phyloP scores from a whole-genome alignment of 2,113 vertebrate species.

The Pomatostomus ruficeps region DNA sequence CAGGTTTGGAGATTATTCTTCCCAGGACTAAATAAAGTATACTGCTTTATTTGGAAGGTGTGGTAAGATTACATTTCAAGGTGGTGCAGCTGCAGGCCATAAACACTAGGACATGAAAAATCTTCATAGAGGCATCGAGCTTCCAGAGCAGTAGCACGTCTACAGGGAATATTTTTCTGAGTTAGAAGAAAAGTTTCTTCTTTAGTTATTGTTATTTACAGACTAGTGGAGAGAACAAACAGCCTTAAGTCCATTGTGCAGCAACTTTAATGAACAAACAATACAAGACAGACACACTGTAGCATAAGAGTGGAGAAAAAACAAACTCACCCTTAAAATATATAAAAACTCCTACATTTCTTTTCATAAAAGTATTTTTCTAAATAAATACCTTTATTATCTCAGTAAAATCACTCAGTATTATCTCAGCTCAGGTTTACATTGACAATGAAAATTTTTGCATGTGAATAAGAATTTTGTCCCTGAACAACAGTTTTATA shows the following conservation, averaged over 20 bases:
- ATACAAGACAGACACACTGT: background rate
- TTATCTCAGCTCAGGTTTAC: background rate
- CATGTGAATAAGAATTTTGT: background rate
- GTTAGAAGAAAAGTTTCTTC: background rate
- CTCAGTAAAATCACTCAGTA: background rate
- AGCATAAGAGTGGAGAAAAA: background rate
- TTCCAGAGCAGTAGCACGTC: background rate
- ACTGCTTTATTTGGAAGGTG: background rate
- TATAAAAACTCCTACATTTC: fast-evolving
- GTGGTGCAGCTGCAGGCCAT: background rate
- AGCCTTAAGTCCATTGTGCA: background rate
- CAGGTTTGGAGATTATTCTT: background rate
- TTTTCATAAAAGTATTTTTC: background rate
- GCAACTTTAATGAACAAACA: background rate
- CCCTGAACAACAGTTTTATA: background rate
- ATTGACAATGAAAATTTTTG: background rate
- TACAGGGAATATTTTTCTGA: background rate
- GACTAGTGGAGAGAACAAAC: background rate
- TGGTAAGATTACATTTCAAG: background rate
- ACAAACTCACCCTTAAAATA: background rate
- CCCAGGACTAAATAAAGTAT: background rate
- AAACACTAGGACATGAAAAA: background rate
- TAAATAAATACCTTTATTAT: background rate
- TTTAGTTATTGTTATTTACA: background rate
- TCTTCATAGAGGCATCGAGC: background rate